Base-by-base conservation (phyloP, 2,113 vertebrate species). In the Oncorhynchus gorbuscha region DNA sequence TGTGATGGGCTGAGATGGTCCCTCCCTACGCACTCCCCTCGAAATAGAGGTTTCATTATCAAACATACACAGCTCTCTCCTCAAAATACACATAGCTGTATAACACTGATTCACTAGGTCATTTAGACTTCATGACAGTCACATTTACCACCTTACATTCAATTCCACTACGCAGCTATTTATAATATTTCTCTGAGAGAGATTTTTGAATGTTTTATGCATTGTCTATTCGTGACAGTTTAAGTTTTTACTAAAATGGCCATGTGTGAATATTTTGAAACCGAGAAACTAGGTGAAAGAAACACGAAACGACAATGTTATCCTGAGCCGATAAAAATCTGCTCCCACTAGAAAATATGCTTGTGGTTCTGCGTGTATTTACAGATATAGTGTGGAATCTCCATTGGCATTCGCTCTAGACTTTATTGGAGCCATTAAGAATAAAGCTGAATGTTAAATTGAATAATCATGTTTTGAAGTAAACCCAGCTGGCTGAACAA, bases 401-500 rank as follows among this genome's bases (percentile, higher is more conserved):
- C 35, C 49, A 59, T 30, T 67, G 28, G 55, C 76, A 79, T 72
- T 51, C 20, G 58, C 68, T 32, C 67, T 72, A 22, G 51, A 35
- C 69, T 86, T 81, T 82, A 84, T 74, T 75, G 67, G 77, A 66
- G 73, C 73, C 51, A 76, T 84, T 81, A 85, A 66, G 79, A 79
- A 87, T 84, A 83, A 80, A 85, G 77, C 49, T 13, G 12, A 26
- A 79, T 76, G 81, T 86, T 78, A 73, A 88, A 86, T 86, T 82
- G 76, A 87, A 91, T 87, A 84, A 90, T 86, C 75, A 61, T 89
- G 80, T 92, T 90, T 89, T 86, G 68, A 86, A 84, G 84, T 82
- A 39, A 79, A 83, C 70, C 74, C 71, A 35, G 76, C 79, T 66
- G 71, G 51, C 67, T 80, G 83, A 87, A 92, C 87, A 93, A 88